Evolutionary conservation across 92 coral and sea anemone genomes (phyloP), one percentile per base, ranked within the genome.

Genomic region (Hydrozoanthus gracilis): DNA sequence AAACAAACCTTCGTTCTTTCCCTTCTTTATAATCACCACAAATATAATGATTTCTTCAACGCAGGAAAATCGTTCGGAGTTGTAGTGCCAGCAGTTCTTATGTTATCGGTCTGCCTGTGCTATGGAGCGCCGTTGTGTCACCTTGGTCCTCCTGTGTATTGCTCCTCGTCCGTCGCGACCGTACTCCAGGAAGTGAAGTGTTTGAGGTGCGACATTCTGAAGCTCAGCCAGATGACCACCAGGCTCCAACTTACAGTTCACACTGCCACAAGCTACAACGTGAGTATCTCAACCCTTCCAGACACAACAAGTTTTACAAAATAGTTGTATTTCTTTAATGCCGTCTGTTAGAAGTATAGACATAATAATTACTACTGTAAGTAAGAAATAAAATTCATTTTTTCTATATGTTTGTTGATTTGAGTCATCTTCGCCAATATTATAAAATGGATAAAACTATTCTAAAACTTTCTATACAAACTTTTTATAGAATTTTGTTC

Each of bases 61-160:
- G 17, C 12, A 78, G 83, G 83, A 27, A 39, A 44, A 11, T 44
- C 20, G 8, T 78, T 48, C 61, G 55, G 54, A 78, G 13, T 48
- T 60, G 14, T 60, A 13, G 10, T 27, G 39, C 4, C 39, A 39
- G 78, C 35, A 47, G 9, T 60, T 60, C 2, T 58, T 78, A 44
- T 61, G 12, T n/a, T 35, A 5, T 35, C 61, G 54, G 71, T 78
- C 71, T 58, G 70, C 72, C 55, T 60, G 83, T 78, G 83, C 71
- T 45, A 44, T 78, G 83, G 83, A 16, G 39, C 68, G 0, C 83
- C 83, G 52, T 39, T 35, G 10, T 78, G 83, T 9, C 70, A n/a
- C 3, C 72, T n/a, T 6, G 83, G 83, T 4, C 83, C 83, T 56
- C 71, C 83, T n/a, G 51, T 47, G 70, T 78, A 78, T 39, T 78